These are phyloP conservation scores for Ataeniobius toweri DNA, from an alignment of 2,797 vertebrate genomes.

Conservation along the genomic window DNA sequence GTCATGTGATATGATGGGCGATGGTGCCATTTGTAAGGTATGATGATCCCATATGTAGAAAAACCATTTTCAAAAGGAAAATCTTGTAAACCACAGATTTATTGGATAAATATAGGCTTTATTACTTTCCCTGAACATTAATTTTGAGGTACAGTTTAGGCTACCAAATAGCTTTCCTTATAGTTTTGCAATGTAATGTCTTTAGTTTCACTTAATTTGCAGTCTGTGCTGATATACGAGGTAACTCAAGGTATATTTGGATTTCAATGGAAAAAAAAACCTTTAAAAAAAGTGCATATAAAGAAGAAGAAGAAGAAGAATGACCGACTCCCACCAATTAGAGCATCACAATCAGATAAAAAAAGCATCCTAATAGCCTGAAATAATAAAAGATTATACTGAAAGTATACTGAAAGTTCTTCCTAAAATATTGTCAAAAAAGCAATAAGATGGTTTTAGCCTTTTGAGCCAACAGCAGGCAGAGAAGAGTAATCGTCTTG, in stretches of 20 bases:
- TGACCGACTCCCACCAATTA: constrained; percentile 15
- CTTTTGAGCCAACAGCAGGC: constrained; percentile 46
- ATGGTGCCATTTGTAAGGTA: constrained; percentile 48
- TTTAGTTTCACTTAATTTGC: constrained; percentile 12
- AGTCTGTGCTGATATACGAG: neutral
- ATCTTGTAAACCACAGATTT: constrained; percentile 50
- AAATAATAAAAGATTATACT: neutral
- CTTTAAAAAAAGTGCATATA: neutral
- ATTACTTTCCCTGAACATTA: constrained; percentile 35
- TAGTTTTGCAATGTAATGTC: constrained; percentile 24
- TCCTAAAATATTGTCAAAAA: constrained; percentile 29
- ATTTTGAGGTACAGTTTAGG: constrained; percentile 32
- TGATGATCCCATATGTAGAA: constrained; percentile 53
- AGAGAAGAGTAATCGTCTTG: constrained; percentile 59
- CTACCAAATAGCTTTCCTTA: constrained; percentile 40
- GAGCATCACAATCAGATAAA: constrained; percentile 27
- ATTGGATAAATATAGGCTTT: constrained; percentile 63
- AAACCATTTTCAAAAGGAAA: constrained; percentile 45
- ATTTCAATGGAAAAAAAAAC: neutral
- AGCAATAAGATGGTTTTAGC: constrained; percentile 50
- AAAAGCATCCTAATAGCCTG: neutral
- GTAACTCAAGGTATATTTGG: neutral
- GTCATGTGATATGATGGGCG: constrained; percentile 64
- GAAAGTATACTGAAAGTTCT: neutral
- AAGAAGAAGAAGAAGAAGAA: neutral